Percentiles rank a stretch among this genome's conserved stretches.
These are phyloP conservation scores for Pantherophis alleghaniensis DNA, from an alignment of 2,797 vertebrate species.

Conservation along the genomic window DNA sequence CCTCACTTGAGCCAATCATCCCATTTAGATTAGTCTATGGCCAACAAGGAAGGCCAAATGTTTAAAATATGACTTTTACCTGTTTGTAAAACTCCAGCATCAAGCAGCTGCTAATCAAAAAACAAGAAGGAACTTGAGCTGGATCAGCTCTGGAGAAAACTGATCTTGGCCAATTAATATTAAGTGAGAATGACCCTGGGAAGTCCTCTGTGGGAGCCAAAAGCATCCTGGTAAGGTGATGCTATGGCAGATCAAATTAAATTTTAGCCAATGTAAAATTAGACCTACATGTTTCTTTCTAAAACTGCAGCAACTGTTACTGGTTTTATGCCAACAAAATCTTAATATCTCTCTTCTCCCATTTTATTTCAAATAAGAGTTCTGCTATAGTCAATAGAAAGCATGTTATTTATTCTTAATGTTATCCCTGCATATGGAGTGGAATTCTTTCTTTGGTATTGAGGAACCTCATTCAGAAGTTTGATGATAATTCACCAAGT, in stretches of 20 bases:
- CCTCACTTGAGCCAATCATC: neutral
- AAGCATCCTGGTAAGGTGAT: neutral
- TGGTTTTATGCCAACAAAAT: neutral
- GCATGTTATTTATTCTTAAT: neutral
- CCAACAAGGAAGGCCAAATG: neutral
- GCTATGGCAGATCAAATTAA: neutral
- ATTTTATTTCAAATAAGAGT: neutral
- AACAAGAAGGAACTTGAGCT: constrained; percentile 45
- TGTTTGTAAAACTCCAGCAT: neutral
- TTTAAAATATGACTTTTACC: neutral
- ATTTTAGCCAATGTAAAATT: neutral
- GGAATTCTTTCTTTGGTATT: neutral
- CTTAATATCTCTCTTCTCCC: neutral
- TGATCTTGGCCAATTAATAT: constrained; percentile 59
- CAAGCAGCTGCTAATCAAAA: neutral
- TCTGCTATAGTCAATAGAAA: neutral
- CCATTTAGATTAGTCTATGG: neutral
- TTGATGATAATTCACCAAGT: neutral
- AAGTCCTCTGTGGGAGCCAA: neutral
- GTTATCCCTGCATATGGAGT: neutral
- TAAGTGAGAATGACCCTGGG: constrained; percentile 25
- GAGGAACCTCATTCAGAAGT: neutral
- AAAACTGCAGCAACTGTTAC: neutral
- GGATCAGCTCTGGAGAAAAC: constrained; percentile 33
- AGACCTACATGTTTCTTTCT: neutral